Conservation (phyloP, 37 sponge, comb jelly and placozoan genomes). For the Axinella damicornis region DNA sequence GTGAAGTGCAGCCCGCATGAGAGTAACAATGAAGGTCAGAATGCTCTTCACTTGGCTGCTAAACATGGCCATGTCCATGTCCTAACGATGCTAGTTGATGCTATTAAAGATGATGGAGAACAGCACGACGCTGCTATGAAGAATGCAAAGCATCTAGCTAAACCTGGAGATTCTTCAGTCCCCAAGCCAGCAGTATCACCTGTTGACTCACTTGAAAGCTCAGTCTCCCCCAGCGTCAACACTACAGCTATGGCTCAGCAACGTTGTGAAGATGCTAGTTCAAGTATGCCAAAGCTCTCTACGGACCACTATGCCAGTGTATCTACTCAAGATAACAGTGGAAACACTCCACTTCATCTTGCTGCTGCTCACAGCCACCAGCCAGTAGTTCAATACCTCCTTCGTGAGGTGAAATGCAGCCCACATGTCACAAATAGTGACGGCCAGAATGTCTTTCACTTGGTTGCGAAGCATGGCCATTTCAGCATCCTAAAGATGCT, state of each 20-base stretch:
- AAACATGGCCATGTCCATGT: conserved; percentile 28
- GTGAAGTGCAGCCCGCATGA: background rate
- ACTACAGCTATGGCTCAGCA: too few species aligned
- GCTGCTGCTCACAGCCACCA: conserved; percentile 3
- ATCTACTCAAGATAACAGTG: background rate
- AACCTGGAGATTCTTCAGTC: too few species aligned
- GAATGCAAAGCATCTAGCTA: too few species aligned
- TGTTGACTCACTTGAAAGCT: too few species aligned
- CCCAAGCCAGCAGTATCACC: too few species aligned
- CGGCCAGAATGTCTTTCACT: background rate
- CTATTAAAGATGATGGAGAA: too few species aligned
- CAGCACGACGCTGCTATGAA: too few species aligned
- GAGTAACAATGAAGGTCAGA: conserved; percentile 11
- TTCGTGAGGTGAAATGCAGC: background rate
- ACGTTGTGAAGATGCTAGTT: background rate
- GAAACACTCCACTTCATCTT: conserved; percentile 19
- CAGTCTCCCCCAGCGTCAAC: too few species aligned
- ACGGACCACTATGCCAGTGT: too few species aligned
- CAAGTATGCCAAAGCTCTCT: too few species aligned
- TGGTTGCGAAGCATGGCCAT: background rate
- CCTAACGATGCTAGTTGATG: conserved; percentile 5
- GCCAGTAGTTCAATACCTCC: background rate
- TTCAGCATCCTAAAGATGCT: background rate
- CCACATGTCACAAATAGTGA: background rate
- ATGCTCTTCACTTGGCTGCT: conserved; percentile 24